Conservation (phyloP, 2,797 vertebrate genomes). For the Pelodytes ibericus region DNA sequence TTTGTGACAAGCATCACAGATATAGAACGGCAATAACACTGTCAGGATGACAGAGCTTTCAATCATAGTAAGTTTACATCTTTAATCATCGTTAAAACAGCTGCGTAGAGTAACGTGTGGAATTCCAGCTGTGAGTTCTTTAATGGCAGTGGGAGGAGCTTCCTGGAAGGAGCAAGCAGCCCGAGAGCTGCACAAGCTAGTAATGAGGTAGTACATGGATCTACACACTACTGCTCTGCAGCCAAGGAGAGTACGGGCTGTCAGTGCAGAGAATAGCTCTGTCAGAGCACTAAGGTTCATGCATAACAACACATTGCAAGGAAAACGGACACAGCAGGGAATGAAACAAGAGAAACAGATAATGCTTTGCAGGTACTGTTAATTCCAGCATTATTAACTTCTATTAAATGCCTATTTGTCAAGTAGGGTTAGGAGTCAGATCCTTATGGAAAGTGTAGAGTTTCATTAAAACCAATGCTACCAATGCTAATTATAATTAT, state of each 20-base stretch:
- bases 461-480: too few relatives aligned
- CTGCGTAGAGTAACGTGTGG: constrained; percentile 71
- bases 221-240: constrained; percentile 67
- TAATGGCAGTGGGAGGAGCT: constrained; percentile 75
- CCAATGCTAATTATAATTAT: too few relatives aligned
- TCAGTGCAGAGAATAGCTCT: constrained; percentile 66
- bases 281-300: constrained; percentile 57
- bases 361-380: constrained; percentile 65
- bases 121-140: constrained; percentile 78
- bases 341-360: constrained; percentile 67
- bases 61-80: not conserved
- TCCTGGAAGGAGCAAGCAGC: constrained; percentile 69
- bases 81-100: constrained; percentile 27
- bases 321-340: constrained; percentile 64
- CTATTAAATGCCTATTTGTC: too few relatives aligned
- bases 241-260: constrained; percentile 71
- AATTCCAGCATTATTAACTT: too few relatives aligned
- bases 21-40: too few relatives aligned
- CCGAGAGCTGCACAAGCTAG: constrained; percentile 71
- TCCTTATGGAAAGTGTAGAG: too few relatives aligned
- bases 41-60: too few relatives aligned
- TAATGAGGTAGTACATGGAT: constrained; percentile 71
- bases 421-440: too few relatives aligned
- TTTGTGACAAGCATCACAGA: too few relatives aligned
- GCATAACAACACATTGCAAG: constrained; percentile 66